Conservation (phyloP, 2,113 vertebrate genomes). For the Elgaria multicarinata region DNA sequence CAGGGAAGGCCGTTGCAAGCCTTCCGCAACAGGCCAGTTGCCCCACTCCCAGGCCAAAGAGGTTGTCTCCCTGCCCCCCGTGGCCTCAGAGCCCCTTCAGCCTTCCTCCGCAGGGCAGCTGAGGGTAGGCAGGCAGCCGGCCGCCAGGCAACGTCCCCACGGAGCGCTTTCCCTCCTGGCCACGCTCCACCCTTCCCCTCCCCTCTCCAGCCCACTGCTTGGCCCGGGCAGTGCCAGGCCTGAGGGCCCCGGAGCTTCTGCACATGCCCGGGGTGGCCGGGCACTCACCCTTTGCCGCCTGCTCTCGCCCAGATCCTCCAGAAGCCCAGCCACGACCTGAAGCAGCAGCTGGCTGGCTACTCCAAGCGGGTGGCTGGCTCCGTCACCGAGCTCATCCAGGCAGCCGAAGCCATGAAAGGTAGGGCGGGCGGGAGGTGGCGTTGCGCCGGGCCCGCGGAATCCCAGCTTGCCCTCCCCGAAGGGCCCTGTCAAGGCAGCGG, state of each 20-base stretch:
- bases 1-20: background rate
- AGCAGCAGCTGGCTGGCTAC: conserved; percentile 91
- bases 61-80: accelerated
- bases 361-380: conserved; percentile 95
- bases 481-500: background rate
- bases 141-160: too few relatives aligned
- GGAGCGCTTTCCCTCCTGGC: too few relatives aligned
- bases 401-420: conserved; percentile 99
- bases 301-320: conserved; percentile 85
- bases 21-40: too few relatives aligned
- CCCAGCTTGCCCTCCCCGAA: background rate
- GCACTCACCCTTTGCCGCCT: background rate
- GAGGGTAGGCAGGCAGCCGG: too few relatives aligned
- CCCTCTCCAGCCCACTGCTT: too few relatives aligned
- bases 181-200: too few relatives aligned
- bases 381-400: conserved; percentile 97
- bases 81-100: too few relatives aligned
- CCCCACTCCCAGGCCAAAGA: too few relatives aligned
- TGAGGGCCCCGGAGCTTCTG: too few relatives aligned
- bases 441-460: accelerated
- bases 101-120: too few relatives aligned
- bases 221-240: too few relatives aligned
- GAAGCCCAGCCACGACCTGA: conserved; percentile 92
- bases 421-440: background rate
- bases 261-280: too few relatives aligned